These are phyloP conservation scores for Sardinella longiceps DNA, from an alignment of 2,797 vertebrate genomes.

Conservation along the genomic window DNA sequence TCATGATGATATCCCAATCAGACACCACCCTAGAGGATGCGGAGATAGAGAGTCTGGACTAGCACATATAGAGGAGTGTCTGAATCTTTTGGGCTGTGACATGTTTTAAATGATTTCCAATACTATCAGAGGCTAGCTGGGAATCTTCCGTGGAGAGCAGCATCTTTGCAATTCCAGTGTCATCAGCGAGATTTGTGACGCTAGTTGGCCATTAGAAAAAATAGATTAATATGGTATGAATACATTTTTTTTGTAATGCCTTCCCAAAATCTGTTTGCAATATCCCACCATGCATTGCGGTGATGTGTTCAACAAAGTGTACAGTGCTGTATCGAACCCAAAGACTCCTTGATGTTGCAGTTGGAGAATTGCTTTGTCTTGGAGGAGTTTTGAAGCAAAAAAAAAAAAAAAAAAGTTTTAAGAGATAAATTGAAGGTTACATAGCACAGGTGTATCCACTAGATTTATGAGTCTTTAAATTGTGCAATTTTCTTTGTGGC, in stretches of 20 bases:
- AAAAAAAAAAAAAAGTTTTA: slow-evolving; percentile 42
- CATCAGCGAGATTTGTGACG: slow-evolving; percentile 30
- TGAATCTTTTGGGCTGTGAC: not conserved
- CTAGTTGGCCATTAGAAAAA: slow-evolving; percentile 31
- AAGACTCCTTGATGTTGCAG: slow-evolving; percentile 74
- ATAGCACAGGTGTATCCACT: slow-evolving; percentile 65
- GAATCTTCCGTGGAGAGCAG: not conserved
- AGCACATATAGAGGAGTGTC: slow-evolving; percentile 39
- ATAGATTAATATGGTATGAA: slow-evolving; percentile 39
- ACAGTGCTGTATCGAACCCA: slow-evolving; percentile 68
- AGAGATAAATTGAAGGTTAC: slow-evolving; percentile 69
- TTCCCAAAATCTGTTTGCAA: slow-evolving; percentile 43
- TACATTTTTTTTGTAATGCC: slow-evolving; percentile 42
- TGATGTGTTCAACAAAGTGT: slow-evolving; percentile 32
- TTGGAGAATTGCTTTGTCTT: slow-evolving; percentile 60
- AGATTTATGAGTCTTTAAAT: slow-evolving; percentile 71
- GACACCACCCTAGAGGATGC: slow-evolving; percentile 68
- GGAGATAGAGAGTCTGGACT: slow-evolving; percentile 70
- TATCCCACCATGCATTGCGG: slow-evolving; percentile 30
- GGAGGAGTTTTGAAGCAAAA: slow-evolving; percentile 65
- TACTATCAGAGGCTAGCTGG: not conserved
- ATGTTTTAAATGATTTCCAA: not conserved
- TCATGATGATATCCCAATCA: slow-evolving; percentile 80
- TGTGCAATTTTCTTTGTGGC: slow-evolving; percentile 47
- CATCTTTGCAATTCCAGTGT: slow-evolving; percentile 28